Conservation (phyloP, 92 coral and sea anemone species). For the Siderastrea radians region DNA sequence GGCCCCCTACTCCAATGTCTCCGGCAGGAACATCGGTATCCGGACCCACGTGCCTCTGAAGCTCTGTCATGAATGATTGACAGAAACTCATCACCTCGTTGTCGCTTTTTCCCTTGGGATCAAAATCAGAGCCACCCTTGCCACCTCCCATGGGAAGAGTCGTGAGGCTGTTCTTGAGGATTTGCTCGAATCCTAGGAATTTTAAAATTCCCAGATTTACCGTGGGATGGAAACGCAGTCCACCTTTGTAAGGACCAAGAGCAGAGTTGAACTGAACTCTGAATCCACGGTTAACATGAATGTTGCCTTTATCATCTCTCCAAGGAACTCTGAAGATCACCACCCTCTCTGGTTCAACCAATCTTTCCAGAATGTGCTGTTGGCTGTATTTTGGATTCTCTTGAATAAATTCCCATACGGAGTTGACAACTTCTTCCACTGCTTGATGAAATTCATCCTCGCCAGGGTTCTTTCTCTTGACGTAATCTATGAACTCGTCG, state of each 20-base stretch:
- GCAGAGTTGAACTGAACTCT: constrained; percentile 87
- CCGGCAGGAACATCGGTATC: constrained; percentile 95
- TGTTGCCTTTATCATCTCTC: constrained; percentile 82
- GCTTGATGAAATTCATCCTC: constrained; percentile 90
- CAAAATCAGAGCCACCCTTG: constrained; percentile 93
- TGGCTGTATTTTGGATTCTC: constrained; percentile 73
- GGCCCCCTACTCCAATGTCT: constrained; percentile 93
- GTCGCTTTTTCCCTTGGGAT: constrained; percentile 92
- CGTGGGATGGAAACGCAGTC: constrained; percentile 89
- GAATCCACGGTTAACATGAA: constrained; percentile 86
- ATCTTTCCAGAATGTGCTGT: constrained; percentile 72
- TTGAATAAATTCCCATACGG: constrained; percentile 80
- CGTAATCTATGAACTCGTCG: constrained; percentile 78
- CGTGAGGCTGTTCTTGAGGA: constrained; percentile 88
- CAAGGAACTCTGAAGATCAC: constrained; percentile 87
- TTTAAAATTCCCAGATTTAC: constrained; percentile 86
- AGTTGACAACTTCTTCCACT: constrained; percentile 79
- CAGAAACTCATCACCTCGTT: constrained; percentile 93
- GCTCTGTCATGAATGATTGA: constrained; percentile 90
- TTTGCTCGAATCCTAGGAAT: constrained; percentile 91
- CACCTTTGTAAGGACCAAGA: constrained; percentile 94
- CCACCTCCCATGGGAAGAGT: constrained; percentile 94
- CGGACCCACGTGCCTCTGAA: constrained; percentile 90
- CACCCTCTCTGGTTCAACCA: constrained; percentile 91
- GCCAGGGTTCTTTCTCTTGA: constrained; percentile 75